Base-by-base conservation (phyloP, 2,888 invertebrate species). In the Drosophila kambysellisi region DNA sequence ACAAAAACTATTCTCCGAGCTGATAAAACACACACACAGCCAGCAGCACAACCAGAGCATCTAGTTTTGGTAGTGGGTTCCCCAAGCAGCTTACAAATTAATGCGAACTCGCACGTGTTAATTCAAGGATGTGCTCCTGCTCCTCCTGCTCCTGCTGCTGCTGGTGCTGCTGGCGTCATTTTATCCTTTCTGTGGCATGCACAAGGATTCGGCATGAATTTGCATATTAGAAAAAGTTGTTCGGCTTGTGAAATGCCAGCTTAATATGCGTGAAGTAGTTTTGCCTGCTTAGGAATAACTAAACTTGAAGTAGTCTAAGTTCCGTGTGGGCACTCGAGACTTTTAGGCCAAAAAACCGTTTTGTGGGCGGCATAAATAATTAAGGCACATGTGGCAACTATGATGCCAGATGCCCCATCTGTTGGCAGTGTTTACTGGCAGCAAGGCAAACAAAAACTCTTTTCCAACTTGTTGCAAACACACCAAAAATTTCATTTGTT, bases 261-360 rank as follows among this genome's bases (percentile, higher is more conserved):
- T 89, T 90, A 89, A 89, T 86, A 89, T 86, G 85, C 85, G 90
- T 89, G 88, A 90, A 86, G 90, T 90, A 86, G 85, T 86, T 89
- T 81, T 76, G 52, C 71, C 73, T 70, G 76, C 84, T 74, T 78
- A 88, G 78, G 83, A 81, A 90, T 80, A 89, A 76, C 85, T 75
- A 67, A 84, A 83, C 81, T 88, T 76, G 80, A 71, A 66, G 61
- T 65, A 67, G 85, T 88, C 88, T 72, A 79, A 87, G 71, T 84
- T 89, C 56, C 56, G 39, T 53, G 60, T 64, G 53, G 41, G 51
- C 37, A 66, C 54, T 32, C 56, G 32, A 67, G 43, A 37, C 68
- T 12, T 25, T 17, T 56, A 35, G 15, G 25, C 30, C 54, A 46
- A 25, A 43, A 20, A 41, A n/a, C 39, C 46, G 9, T 15, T 53